A percentile compares a stretch with the other conserved stretches of the same genome.
These are phyloP conservation scores for Theristicus caerulescens DNA, from an alignment of 2,113 vertebrate genomes.

Conservation along the genomic window DNA sequence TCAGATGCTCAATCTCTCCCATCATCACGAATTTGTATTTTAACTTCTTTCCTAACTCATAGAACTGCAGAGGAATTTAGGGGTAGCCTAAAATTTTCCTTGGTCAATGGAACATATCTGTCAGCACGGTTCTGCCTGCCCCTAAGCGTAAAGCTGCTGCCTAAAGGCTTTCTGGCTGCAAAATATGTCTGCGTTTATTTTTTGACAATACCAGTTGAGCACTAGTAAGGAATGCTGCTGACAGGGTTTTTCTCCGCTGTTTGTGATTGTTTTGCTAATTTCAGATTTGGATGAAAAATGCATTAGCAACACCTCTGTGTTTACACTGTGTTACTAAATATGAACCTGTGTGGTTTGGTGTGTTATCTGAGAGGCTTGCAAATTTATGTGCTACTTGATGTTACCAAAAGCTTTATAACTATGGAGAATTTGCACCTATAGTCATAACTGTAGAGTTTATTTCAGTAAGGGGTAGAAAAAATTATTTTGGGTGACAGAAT, in stretches of 20 bases:
- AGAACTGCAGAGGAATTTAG: neutral
- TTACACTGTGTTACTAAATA: neutral
- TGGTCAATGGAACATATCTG: neutral
- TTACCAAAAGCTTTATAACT: neutral
- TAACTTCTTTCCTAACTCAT: neutral
- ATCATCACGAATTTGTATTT: neutral
- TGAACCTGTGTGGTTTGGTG: neutral
- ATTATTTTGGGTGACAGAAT: neutral
- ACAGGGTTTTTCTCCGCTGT: neutral
- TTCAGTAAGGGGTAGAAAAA: neutral
- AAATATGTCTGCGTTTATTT: neutral
- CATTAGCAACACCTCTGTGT: neutral
- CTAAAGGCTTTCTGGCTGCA: neutral
- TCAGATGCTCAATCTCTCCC: neutral
- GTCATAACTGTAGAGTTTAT: neutral
- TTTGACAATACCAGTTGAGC: neutral
- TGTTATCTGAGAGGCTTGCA: neutral
- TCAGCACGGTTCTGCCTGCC: neutral
- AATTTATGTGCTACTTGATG: neutral
- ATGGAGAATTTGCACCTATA: neutral
- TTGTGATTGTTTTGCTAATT: neutral
- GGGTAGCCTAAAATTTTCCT: neutral
- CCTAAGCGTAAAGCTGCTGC: neutral
- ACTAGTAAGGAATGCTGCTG: neutral
- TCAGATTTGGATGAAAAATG: neutral